Evolutionary conservation across 1,140 invertebrate species (phyloP), one percentile per base, ranked within the genome.

Genomic region (Dendrolimus punctatus): DNA sequence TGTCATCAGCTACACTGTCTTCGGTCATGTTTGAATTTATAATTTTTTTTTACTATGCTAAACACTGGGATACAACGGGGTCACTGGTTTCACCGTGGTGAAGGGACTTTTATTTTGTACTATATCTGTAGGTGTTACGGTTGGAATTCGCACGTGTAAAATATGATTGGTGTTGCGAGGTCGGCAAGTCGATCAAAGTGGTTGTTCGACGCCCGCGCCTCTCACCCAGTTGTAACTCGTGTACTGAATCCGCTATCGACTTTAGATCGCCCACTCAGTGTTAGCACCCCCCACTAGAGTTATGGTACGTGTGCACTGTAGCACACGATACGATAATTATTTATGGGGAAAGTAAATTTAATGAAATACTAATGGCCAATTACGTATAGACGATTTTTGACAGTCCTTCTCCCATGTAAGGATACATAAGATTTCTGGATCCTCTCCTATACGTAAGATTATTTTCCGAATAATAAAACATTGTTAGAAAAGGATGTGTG

Each of bases 201-300:
- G 23, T 23, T 54, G 68, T 48, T 45, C 64, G 78, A 73, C 80
- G 77, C 80, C 70, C 80, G 80, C 80, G 80, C 77, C 80, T 78
- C 73, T 76, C 62, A 72, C 71, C 66, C 45, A 44, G 38, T 37
- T 45, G 47, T 49, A 47, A 53, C 60, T 57, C 62, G 55, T 64
- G 64, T 51, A 76, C 68, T 71, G 66, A 65, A 51, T 51, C 49
- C 51, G 43, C 54, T 48, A 52, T 58, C 48, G 49, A 57, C 40
- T 56, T 42, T 56, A 55, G 60, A 55, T 69, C 61, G 63, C 62
- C 62, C 61, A 74, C 64, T 71, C 71, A 62, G 57, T 51, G 9
- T 54, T 54, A 53, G 47, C 60, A 64, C 70, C 74, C 75, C 73
- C 76, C 60, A 57, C 66, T 62, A 53, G 40, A 46, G 39, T 44